A percentile compares a stretch with the other conserved stretches of the same genome.
phyloP scores from a whole-genome alignment of 2,797 vertebrate species.

The Leptodactylus fallax region DNA sequence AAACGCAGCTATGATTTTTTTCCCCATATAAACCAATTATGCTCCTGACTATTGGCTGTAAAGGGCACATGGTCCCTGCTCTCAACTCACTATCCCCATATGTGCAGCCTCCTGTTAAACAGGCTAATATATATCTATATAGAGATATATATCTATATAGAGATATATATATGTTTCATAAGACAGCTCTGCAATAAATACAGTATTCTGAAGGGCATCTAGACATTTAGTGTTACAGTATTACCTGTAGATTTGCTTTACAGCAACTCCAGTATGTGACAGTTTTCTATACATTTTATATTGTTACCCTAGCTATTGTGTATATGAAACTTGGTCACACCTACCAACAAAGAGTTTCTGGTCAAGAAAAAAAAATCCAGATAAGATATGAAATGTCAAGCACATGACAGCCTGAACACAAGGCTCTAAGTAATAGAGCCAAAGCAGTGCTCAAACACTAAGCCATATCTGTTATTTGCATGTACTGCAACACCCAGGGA shows the following conservation, averaged over 20 bases:
- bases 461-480: not conserved
- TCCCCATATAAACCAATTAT: too few species aligned
- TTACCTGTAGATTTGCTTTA: not conserved
- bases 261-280: not conserved
- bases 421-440: not conserved
- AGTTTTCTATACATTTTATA: not conserved
- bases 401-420: not conserved
- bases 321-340: not conserved
- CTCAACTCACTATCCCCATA: too few species aligned
- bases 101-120: too few species aligned
- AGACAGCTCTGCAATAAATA: too few species aligned
- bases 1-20: not conserved
- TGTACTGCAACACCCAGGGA: not conserved
- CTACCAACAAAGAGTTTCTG: not conserved
- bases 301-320: not conserved
- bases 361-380: not conserved
- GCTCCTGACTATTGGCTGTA: too few species aligned
- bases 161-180: too few species aligned
- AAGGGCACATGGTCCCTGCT: too few species aligned
- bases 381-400: constrained; percentile 40
- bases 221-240: not conserved
- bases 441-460: not conserved
- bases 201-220: too few species aligned
- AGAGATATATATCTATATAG: too few species aligned
- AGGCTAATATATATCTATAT: too few species aligned